A percentile compares a stretch with the other conserved stretches of the same genome.
These are phyloP conservation scores for Palythoa grandiflora DNA, from an alignment of 92 coral and sea anemone species.

Conservation along the genomic window DNA sequence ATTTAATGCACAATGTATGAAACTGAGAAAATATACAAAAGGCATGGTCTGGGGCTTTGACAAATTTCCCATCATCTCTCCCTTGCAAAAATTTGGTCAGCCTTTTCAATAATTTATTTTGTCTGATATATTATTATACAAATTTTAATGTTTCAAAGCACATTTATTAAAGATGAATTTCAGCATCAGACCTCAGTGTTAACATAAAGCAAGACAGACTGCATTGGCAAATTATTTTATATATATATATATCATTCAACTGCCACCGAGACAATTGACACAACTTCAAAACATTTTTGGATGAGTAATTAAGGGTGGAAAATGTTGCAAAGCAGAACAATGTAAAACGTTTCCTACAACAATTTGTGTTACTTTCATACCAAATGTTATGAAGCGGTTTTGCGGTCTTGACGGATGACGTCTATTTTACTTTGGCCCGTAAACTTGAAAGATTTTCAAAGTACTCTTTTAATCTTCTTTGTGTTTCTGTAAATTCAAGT, in stretches of 20 bases:
- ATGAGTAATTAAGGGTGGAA: too few species aligned
- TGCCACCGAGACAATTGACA: too few species aligned
- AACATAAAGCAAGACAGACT: constrained; percentile 6
- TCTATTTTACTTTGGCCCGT: too few species aligned
- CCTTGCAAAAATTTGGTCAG: neutral
- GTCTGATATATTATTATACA: neutral
- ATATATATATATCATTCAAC: neutral
- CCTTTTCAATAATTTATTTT: neutral
- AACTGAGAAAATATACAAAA: neutral
- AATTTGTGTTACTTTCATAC: too few species aligned
- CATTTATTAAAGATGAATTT: constrained; percentile 6
- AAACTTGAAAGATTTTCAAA: too few species aligned
- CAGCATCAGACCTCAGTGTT: neutral
- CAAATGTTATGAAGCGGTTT: too few species aligned
- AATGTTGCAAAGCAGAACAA: too few species aligned
- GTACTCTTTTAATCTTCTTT: too few species aligned
- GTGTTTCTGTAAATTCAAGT: too few species aligned
- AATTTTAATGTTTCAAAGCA: neutral
- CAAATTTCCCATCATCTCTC: neutral
- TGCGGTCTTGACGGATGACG: too few species aligned
- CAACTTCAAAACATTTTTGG: too few species aligned
- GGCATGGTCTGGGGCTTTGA: neutral
- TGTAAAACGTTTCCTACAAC: too few species aligned
- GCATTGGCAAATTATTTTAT: constrained; percentile 17
- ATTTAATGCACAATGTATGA: neutral